phyloP scores from a whole-genome alignment of 1,140 invertebrate species.

The Lepidurus arcticus region DNA sequence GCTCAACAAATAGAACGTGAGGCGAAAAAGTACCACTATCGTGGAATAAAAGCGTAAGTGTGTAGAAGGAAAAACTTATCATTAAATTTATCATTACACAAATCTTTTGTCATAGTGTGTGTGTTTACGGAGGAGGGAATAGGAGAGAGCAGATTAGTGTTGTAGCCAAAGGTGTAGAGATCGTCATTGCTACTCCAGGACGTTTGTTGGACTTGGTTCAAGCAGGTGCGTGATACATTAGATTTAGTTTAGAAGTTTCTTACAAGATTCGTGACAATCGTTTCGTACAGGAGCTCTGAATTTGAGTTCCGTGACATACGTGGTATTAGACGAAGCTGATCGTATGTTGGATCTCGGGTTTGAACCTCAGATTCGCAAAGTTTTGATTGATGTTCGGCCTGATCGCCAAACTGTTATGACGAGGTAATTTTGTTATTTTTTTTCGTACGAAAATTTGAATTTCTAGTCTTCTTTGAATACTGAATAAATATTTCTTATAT shows the following conservation, averaged over 20 bases:
- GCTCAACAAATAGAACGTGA: conserved; percentile 87
- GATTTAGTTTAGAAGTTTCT: background rate
- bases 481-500: background rate
- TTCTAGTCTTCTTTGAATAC: background rate
- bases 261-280: background rate
- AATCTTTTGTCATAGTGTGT: conserved; percentile 53
- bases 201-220: conserved; percentile 71
- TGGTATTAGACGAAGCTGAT: conserved; percentile 80
- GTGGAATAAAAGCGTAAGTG: conserved; percentile 67
- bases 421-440: conserved; percentile 48
- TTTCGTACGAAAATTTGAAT: conserved; percentile 16
- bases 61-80: conserved; percentile 24
- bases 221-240: conserved; percentile 45
- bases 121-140: conserved; percentile 78
- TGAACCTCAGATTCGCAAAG: conserved; percentile 70
- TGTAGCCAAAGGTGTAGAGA: conserved; percentile 69
- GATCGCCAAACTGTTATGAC: conserved; percentile 83
- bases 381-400: conserved; percentile 66
- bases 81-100: conserved; percentile 31
- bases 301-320: conserved; percentile 69
- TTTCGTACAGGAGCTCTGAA: conserved; percentile 40
- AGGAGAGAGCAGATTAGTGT: conserved; percentile 65
- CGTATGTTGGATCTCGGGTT: conserved; percentile 56
- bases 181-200: conserved; percentile 85
- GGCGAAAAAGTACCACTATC: conserved; percentile 77